Base-by-base conservation (phyloP, 1,140 invertebrate genomes). In the Saxidomus purpurata region DNA sequence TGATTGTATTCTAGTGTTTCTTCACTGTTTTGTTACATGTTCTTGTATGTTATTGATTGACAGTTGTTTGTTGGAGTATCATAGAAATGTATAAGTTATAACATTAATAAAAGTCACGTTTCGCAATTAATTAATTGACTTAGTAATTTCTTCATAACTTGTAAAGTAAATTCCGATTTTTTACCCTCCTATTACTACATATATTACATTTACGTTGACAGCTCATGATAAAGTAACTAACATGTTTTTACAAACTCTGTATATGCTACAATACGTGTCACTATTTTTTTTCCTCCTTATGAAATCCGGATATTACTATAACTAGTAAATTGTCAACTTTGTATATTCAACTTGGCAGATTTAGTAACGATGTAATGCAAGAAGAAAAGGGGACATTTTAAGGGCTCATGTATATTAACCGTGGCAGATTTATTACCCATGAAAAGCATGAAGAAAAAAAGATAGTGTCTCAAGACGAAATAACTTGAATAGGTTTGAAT, bases 21-120 rank as follows among this genome's bases (percentile, higher is more conserved):
- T 61, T 61, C 6, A 61, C 28, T 63, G 25, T 28, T 63, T n/a
- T n/a, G 28, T 71, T 71, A 71, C 38, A 11, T 71, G 38, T 38
- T 11, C 15, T n/a, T 71, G 17, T 9, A 28, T 63, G 67, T 71
- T 71, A 71, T 38, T 36, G 67, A 71, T 71, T 28, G 9, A 71
- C n/a, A 19, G 13, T 34, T 34, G 4, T 38, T 71, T 71, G 67
- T 71, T 71, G 31, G 15, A 19, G 34, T 71, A 67, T 34, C 19
- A 38, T 71, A 71, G 67, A 71, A 38, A 15, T 71, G 67, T 38
- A 71, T 40, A 71, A 19, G 15, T 71, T 38, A 71, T 19, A 28
- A 71, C 67, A 38, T n/a, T 19, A 71, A 71, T 71, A 71, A 71
- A 71, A 38, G 67, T 71, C 67, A 71, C 31, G 67, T 71, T 71